These are phyloP conservation scores for Sorex fumeus DNA, from an alignment of 2,113 vertebrate genomes.

Conservation along the genomic window DNA sequence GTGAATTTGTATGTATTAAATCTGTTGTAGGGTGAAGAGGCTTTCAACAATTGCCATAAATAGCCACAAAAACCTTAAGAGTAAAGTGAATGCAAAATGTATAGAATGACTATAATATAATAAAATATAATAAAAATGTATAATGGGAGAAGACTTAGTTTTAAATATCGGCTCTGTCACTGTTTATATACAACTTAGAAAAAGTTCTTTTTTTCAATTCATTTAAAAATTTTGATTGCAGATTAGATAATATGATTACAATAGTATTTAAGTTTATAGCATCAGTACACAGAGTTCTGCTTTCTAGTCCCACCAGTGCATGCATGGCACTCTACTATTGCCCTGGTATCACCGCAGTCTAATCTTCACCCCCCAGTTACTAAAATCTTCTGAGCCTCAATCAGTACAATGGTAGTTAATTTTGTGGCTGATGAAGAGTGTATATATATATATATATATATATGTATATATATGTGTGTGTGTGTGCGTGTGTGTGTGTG, in stretches of 20 bases:
- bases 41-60: slow-evolving; percentile 6
- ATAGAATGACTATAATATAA: background rate
- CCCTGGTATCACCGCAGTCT: no score
- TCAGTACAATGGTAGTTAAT: slow-evolving; percentile 8
- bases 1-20: background rate
- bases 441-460: background rate
- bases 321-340: no score
- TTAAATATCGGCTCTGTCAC: background rate
- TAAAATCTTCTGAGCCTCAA: background rate
- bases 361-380: no score
- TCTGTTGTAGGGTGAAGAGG: background rate
- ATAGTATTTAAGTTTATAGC: no score
- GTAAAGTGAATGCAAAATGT: slow-evolving; percentile 31
- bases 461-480: background rate
- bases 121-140: background rate
- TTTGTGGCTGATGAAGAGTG: background rate
- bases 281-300: no score
- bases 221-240: no score
- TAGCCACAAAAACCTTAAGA: background rate
- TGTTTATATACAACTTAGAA: background rate
- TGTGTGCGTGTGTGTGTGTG: no score
- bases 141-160: background rate
- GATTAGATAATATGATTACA: no score
- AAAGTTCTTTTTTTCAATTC: background rate
- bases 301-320: no score